A percentile compares a stretch with the other conserved stretches of the same genome.
These are phyloP conservation scores for Ormia ochracea DNA, from an alignment of 2,888 invertebrate species.

Conservation along the genomic window DNA sequence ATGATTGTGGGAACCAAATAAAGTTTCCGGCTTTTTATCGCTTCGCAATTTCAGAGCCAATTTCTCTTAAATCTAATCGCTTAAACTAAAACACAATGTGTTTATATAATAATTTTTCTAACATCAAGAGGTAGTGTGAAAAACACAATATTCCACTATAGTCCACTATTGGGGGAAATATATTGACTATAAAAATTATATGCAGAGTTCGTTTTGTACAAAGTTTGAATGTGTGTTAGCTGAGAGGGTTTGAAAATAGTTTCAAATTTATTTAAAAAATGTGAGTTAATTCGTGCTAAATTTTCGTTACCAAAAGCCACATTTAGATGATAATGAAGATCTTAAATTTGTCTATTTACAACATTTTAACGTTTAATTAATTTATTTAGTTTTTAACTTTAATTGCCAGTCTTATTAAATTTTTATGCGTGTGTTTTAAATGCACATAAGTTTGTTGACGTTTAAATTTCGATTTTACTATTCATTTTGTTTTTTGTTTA, in stretches of 20 bases:
- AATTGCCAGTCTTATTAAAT: constrained; percentile 30
- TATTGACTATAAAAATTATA: neutral
- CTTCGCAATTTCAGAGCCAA: neutral
- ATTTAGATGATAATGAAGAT: constrained; percentile 25
- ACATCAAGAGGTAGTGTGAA: constrained; percentile 54
- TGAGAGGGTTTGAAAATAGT: constrained; percentile 49
- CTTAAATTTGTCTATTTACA: constrained; percentile 40
- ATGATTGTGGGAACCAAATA: neutral
- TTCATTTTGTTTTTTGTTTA: neutral
- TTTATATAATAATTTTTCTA: constrained; percentile 42
- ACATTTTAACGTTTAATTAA: neutral
- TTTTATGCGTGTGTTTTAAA: too few relatives aligned
- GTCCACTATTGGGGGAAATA: too few relatives aligned
- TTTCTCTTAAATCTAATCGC: neutral
- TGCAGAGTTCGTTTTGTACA: neutral
- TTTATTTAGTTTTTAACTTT: neutral
- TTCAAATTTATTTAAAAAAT: constrained; percentile 42
- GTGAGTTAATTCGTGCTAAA: neutral
- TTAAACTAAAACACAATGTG: constrained; percentile 43
- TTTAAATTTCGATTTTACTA: constrained; percentile 7
- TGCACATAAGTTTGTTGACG: neutral
- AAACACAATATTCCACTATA: constrained; percentile 33
- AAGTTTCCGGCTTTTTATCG: too few relatives aligned
- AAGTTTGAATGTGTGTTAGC: constrained; percentile 17
- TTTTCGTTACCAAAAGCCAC: constrained; percentile 40